Evolutionary conservation across 2,797 vertebrate genomes (phyloP).

Genomic region (Florisuga fusca): DNA sequence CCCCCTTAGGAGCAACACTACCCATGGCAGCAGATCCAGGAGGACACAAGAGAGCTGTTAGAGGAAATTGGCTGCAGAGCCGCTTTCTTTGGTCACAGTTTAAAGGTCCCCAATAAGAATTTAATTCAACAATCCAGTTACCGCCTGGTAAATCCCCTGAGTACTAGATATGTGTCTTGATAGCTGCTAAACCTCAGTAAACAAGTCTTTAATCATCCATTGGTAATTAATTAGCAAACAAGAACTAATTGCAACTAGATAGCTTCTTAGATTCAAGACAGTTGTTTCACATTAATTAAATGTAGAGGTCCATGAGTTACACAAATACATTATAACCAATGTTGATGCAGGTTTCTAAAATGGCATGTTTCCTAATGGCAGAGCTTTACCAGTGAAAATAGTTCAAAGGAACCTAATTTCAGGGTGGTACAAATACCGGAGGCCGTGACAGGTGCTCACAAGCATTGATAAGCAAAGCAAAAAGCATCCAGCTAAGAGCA

Average conservation of each 20-base stretch:
- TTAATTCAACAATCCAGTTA: conserved; percentile 63
- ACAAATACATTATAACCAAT: not conserved
- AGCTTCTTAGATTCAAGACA: conserved; percentile 37
- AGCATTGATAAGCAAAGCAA: not conserved
- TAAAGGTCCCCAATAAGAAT: conserved; percentile 52
- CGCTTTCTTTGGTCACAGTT: conserved; percentile 17
- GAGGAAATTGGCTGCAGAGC: not conserved
- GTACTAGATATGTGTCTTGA: conserved; percentile 59
- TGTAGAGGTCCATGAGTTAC: not conserved
- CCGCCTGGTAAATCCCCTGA: conserved; percentile 25
- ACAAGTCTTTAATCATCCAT: conserved; percentile 67
- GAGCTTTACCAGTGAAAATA: not conserved
- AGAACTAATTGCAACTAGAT: conserved; percentile 71
- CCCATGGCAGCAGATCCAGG: not conserved
- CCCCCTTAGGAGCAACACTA: not conserved
- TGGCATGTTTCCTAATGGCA: not conserved
- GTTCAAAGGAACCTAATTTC: not conserved
- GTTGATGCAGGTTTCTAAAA: not conserved
- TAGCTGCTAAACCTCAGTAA: conserved; percentile 68
- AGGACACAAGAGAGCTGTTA: fast-evolving
- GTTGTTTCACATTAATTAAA: conserved; percentile 35
- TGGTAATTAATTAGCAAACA: conserved; percentile 74
- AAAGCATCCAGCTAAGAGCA: not conserved
- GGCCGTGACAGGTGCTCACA: not conserved
- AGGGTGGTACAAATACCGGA: not conserved